Percentiles rank a stretch among this genome's conserved stretches.
phyloP scores from a whole-genome alignment of 23 tunicate genomes.

The Styela clava region DNA sequence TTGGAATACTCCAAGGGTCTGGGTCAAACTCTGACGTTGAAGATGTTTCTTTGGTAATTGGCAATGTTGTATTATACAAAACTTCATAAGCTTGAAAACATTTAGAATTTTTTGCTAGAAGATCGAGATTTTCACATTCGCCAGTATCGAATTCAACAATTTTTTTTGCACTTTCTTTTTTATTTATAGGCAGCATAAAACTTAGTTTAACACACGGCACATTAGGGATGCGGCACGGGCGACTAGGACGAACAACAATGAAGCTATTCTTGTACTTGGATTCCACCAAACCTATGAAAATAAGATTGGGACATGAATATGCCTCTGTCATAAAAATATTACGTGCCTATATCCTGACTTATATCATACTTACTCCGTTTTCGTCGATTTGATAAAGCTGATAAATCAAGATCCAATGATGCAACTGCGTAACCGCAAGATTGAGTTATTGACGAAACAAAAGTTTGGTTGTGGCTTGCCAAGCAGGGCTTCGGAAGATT shows the following conservation, averaged over 20 bases:
- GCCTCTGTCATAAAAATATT: too few species aligned
- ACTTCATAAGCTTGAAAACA: slow-evolving; percentile 4
- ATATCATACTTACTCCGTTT: neutral
- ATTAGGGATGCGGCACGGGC: slow-evolving; percentile 29
- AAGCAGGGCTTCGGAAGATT: neutral
- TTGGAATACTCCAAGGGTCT: slow-evolving; percentile 57
- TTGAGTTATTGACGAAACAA: neutral
- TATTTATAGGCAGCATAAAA: neutral
- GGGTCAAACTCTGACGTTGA: neutral
- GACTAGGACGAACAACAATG: slow-evolving; percentile 4
- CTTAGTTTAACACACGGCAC: slow-evolving; percentile 19
- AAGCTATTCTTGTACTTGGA: neutral
- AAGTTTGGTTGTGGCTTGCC: neutral
- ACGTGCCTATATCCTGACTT: neutral
- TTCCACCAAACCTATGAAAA: neutral
- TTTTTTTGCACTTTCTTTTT: neutral
- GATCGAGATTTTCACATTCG: neutral
- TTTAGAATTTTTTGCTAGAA: neutral
- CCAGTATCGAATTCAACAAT: neutral
- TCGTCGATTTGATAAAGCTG: slow-evolving; percentile 1
- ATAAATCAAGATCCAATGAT: neutral
- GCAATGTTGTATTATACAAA: slow-evolving; percentile 10
- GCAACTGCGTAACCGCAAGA: neutral
- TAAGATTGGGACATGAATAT: too few species aligned
- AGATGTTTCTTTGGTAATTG: neutral